phyloP scores from a whole-genome alignment of 2,113 vertebrate species.

The Brachypteracias leptosomus region DNA sequence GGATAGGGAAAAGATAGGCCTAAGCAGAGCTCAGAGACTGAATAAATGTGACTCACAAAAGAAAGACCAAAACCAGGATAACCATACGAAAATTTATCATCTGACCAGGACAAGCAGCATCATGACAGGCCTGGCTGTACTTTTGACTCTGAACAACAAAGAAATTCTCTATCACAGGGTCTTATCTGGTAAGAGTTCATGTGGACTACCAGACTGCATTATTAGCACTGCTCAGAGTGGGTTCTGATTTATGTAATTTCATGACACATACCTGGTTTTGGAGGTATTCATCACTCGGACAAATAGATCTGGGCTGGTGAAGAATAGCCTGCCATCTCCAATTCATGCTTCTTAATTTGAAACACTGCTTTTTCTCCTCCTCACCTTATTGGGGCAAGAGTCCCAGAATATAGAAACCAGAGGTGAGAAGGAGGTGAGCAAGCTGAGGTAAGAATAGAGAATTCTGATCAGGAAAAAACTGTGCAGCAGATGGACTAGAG shows the following conservation, averaged over 20 bases:
- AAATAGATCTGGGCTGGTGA: not conserved
- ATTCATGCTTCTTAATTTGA: not conserved
- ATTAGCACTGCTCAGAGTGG: not conserved
- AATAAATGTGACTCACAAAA: not conserved
- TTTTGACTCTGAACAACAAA: not conserved
- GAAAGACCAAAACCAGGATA: not conserved
- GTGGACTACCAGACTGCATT: not conserved
- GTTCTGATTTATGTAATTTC: not conserved
- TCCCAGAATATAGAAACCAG: not conserved
- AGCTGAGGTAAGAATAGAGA: not conserved
- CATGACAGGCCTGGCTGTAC: not conserved
- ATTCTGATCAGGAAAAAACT: not conserved
- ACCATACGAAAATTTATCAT: not conserved
- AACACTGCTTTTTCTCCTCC: not conserved
- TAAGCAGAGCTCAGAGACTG: not conserved
- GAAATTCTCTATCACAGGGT: not conserved
- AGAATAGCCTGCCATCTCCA: not conserved
- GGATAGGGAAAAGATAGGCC: not conserved
- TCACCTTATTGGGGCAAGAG: not conserved
- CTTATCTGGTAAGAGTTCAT: not conserved
- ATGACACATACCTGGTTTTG: not conserved
- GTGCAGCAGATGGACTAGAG: not conserved
- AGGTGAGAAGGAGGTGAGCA: not conserved
- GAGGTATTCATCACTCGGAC: not conserved
- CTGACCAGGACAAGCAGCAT: not conserved